Conservation (phyloP, 2,797 vertebrate species). For the Microctenopoma steveboyesi region DNA sequence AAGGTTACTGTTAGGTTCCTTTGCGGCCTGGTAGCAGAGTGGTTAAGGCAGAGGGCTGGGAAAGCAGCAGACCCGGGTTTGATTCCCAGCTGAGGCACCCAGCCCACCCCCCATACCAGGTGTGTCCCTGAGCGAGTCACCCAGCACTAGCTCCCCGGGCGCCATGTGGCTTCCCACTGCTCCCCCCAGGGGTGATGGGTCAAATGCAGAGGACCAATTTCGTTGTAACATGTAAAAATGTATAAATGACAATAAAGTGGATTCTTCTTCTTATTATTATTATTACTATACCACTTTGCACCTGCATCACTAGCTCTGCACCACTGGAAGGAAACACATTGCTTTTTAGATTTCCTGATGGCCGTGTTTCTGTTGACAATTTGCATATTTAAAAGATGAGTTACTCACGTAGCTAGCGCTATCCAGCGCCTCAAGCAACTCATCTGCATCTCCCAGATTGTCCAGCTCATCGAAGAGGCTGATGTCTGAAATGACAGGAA, state of each 20-base stretch:
- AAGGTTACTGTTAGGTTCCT: neutral
- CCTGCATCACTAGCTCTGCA: neutral
- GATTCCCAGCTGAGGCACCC: too few species aligned
- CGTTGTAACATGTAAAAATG: neutral
- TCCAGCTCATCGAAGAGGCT: slow-evolving; percentile 91
- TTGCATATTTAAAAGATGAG: slow-evolving; percentile 22
- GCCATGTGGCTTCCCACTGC: too few species aligned
- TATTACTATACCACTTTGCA: neutral
- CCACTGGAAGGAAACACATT: neutral
- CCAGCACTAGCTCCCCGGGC: too few species aligned
- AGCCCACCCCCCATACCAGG: too few species aligned
- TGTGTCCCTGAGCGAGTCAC: too few species aligned
- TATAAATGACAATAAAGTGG: neutral
- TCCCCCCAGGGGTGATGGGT: too few species aligned
- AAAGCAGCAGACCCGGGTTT: too few species aligned
- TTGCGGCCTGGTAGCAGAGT: too few species aligned
- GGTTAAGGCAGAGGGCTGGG: too few species aligned
- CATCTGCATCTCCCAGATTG: slow-evolving; percentile 85
- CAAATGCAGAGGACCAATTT: too few species aligned
- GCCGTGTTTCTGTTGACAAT: neutral
- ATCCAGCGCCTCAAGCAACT: slow-evolving; percentile 78
- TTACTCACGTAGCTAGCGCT: slow-evolving; percentile 81
- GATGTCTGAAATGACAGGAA: slow-evolving; percentile 82
- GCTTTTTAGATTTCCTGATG: neutral
- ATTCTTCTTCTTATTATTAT: neutral